phyloP scores from a whole-genome alignment of 2,113 vertebrate genomes.

The Oreochromis aureus region DNA sequence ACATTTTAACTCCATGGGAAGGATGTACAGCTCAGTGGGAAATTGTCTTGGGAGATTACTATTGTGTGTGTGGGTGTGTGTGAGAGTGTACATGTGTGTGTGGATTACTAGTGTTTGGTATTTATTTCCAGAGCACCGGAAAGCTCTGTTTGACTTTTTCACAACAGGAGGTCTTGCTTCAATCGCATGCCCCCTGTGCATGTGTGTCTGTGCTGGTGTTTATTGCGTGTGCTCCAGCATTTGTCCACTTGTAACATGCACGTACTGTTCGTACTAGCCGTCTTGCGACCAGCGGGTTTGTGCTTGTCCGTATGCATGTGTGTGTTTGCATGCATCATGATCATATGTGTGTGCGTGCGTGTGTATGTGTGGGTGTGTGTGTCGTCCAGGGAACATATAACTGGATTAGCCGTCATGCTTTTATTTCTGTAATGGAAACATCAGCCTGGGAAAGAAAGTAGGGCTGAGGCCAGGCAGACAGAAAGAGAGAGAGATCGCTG shows the following conservation, averaged over 20 bases:
- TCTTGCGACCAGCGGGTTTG: not conserved
- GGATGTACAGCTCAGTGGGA: constrained; percentile 10
- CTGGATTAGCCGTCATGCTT: constrained; percentile 71
- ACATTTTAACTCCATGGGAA: not conserved
- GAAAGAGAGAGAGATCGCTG: not conserved
- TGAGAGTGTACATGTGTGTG: not conserved
- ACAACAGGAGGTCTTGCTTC: constrained; percentile 32
- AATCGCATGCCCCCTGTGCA: not conserved
- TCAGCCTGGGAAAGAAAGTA: constrained; percentile 54
- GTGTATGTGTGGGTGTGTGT: not conserved
- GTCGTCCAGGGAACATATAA: constrained; percentile 64
- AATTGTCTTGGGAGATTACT: constrained; percentile 21
- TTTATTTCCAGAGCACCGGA: constrained; percentile 24
- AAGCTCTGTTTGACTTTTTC: constrained; percentile 39
- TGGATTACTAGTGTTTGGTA: constrained; percentile 21
- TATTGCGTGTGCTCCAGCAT: not conserved
- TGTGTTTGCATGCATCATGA: not conserved
- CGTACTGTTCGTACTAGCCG: not conserved
- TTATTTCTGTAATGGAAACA: constrained; percentile 74
- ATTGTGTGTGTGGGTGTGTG: not conserved
- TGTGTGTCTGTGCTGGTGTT: not conserved
- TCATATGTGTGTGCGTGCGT: not conserved
- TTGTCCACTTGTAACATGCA: not conserved
- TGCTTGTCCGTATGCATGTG: not conserved
- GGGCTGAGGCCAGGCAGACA: constrained; percentile 35